Percentiles rank a stretch among this genome's conserved stretches.
Conservation (phyloP, 1,140 invertebrate genomes). For the Ylistrum balloti region DNA sequence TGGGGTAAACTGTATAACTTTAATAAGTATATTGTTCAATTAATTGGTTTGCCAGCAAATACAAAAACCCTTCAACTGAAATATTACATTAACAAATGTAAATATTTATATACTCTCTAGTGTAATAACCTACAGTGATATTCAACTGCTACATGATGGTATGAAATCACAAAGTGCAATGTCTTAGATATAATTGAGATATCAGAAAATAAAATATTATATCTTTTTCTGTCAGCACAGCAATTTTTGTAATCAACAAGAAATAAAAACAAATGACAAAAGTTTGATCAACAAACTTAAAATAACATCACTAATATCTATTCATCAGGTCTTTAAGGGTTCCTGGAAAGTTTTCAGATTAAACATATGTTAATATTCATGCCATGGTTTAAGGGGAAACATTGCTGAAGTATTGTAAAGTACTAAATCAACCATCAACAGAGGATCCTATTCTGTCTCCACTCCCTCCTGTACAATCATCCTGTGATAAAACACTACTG, state of each 20-base stretch:
- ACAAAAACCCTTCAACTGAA: no score
- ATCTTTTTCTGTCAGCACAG: background rate
- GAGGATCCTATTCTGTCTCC: constrained; percentile 2
- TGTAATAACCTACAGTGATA: no score
- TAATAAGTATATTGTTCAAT: no score
- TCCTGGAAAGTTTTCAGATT: background rate
- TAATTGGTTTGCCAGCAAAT: no score
- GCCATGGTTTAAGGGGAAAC: background rate
- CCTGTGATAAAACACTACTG: background rate
- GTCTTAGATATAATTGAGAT: no score
- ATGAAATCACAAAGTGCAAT: no score
- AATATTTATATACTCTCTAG: no score
- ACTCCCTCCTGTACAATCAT: background rate
- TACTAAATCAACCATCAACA: background rate
- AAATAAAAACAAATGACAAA: background rate
- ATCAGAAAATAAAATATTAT: no score
- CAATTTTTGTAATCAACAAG: background rate
- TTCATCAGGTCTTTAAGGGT: background rate
- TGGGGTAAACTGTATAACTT: no score
- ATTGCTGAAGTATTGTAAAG: background rate
- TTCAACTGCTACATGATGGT: no score
- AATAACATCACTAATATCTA: background rate
- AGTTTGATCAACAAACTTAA: no score
- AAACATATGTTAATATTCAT: background rate
- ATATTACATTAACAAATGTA: no score